Evolutionary conservation across 2,888 invertebrate genomes (phyloP), one percentile per base, ranked within the genome.

Genomic region (Platypus cylindrus): DNA sequence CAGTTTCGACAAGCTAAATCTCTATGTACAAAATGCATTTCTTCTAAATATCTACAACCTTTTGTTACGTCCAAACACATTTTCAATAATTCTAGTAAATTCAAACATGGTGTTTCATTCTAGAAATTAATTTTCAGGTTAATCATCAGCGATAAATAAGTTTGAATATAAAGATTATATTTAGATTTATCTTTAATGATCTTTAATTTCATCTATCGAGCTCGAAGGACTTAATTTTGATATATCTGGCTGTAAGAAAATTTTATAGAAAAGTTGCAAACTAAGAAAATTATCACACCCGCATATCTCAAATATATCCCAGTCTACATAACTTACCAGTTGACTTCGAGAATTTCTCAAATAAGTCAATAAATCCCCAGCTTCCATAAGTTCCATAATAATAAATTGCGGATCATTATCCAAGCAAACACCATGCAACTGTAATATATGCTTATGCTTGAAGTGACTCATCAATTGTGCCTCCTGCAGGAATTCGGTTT

Each of bases 401-500:
- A 98, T 79, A 49, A 89, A 86, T 51, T 90, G 83, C 5, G 91
- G 85, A 55, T 94, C 91, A 45, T 84, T 82, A 56, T 95, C 91
- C 17, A 94, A 71, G 54, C 94, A 95, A 3, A 98, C 90, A 1
- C 97, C 97, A 5, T 97, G 70, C 17, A 97, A 68, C 42, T 86
- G 74, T 16, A 98, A 67, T 35, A 98, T 95, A 55, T 98, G 93
- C 40, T 91, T 84, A 58, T 98, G 95, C 48, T 87, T 86, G 59
- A 98, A 95, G 58, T 95, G 93, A 34, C 89, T 87, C 94, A 98
- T 95, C 27, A 97, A 63, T 47, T 90, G 82, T 0, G 97, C 97
- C 64, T 98, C 97, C 62, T 95, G 91, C 8, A 97, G 64, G 54
- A 98, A 94, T 60, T 95, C 94, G 1, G 77, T 75, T 57, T 89